Evolutionary conservation across 1,140 invertebrate species (phyloP).

Genomic region (Temnothorax nylanderi): DNA sequence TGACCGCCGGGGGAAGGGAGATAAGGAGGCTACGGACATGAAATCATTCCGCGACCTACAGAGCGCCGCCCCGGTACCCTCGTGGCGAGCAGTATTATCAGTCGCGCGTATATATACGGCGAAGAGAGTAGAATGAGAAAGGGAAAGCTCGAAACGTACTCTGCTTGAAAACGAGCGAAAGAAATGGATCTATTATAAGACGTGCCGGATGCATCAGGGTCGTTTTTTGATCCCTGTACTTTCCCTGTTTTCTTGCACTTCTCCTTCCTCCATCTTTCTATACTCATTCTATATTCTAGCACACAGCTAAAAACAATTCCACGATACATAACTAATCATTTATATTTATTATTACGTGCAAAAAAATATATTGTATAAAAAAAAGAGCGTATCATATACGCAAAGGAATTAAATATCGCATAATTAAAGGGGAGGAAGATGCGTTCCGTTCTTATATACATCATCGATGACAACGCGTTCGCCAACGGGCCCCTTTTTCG

Average conservation of each 20-base stretch:
- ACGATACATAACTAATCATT: not conserved
- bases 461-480: not conserved
- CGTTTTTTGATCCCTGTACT: not conserved
- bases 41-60: slow-evolving; percentile 67
- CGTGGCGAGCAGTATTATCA: slow-evolving; percentile 57
- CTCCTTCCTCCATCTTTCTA: not conserved
- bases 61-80: slow-evolving; percentile 41
- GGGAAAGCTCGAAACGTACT: slow-evolving; percentile 8
- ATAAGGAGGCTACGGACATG: slow-evolving; percentile 68
- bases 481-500: slow-evolving; percentile 1
- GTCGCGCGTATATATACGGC: slow-evolving; percentile 24
- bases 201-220: not conserved
- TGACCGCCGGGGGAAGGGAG: not conserved
- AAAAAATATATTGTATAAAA: not conserved
- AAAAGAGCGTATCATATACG: not conserved
- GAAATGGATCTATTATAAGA: not conserved
- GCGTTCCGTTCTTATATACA: not conserved
- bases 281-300: no score
- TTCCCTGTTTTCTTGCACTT: not conserved
- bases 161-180: not conserved
- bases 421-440: not conserved
- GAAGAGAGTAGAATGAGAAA: not conserved
- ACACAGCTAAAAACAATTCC: not conserved
- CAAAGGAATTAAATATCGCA: not conserved
- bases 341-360: not conserved